A percentile compares a stretch with the other conserved stretches of the same genome.
Evolutionary conservation across 1,140 invertebrate species (phyloP).

Genomic region (Drepana arcuata): DNA sequence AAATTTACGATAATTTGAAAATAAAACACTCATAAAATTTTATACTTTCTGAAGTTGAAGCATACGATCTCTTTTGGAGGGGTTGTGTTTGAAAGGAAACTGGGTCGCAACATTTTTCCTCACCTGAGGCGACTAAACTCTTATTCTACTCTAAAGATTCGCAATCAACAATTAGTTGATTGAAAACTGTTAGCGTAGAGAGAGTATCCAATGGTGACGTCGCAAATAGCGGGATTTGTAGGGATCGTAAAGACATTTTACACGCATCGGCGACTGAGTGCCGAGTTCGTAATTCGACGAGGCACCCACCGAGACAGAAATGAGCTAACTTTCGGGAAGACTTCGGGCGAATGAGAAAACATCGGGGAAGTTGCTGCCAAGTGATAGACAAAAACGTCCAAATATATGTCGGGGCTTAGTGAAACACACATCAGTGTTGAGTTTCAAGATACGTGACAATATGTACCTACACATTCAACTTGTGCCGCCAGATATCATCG

Average conservation of each 20-base stretch:
- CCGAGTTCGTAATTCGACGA: conserved; percentile 41
- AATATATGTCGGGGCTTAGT: conserved; percentile 43
- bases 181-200: conserved; percentile 28
- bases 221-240: conserved; percentile 37
- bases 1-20: no score
- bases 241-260: conserved; percentile 50
- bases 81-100: no score
- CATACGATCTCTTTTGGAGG: no score
- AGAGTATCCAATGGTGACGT: conserved; percentile 2
- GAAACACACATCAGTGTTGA: conserved; percentile 31
- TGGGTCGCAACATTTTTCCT: conserved; percentile 30
- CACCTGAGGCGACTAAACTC: conserved; percentile 23
- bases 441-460: conserved; percentile 44
- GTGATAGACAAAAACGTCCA: conserved; percentile 47
- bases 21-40: no score
- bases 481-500: conserved; percentile 21
- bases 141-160: conserved; percentile 36
- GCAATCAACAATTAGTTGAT: conserved; percentile 61
- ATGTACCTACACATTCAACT: no score
- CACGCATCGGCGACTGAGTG: conserved; percentile 49
- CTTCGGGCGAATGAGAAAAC: conserved; percentile 53
- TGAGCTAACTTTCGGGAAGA: conserved; percentile 51
- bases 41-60: no score
- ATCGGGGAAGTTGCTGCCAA: conserved; percentile 47
- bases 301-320: conserved; percentile 44